Base-by-base conservation (phyloP, 1,140 invertebrate species). In the Ylistrum balloti region DNA sequence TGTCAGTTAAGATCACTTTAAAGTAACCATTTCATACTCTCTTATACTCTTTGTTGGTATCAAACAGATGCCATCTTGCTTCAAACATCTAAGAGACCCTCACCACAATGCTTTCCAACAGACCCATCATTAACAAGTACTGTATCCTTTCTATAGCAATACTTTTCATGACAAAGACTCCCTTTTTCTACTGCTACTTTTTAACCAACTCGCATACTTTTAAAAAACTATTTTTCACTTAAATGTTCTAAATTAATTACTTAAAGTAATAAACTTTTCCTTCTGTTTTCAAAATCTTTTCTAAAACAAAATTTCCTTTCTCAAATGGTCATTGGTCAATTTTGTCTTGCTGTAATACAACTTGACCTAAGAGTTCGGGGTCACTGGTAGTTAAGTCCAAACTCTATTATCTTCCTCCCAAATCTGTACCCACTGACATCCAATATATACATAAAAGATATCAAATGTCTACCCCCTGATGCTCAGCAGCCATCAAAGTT, bases 111-210 rank as follows among this genome's bases (percentile, higher is more conserved):
- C 35, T 38, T 38, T 38, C 13, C 35, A 74, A 74, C 56, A 74
- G 56, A 28, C 56, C 56, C 56, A 74, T 74, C 56, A 74, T n/a
- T 74, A 74, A 74, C 56, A 17, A 45, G 56, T 74, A 74, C 56
- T 74, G 56, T 74, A 74, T 28, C 11, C n/a, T 2, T n/a, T 74
- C 28, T 74, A n/a, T n/a, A n/a, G n/a, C 56, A 74, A 74, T 22
- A 28, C 56, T 45, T 45, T 45, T 17, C 7, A 45, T 45, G 41
- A 45, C 17, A 45, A 1, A 17, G 41, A 45, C 9, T 45, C 41
- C 41, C 35, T 45, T 17, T 45, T 45, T 45, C 17, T 13, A 45
- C 17, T 17, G 20, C 20, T 13, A 38, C 5, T 38, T 13, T 38
- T 38, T 45, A 13, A 9, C 10, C 10, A 45, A 45, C 17, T 38